Evolutionary conservation across 1,140 invertebrate genomes (phyloP).

Genomic region (Oncopodura yosiiana): DNA sequence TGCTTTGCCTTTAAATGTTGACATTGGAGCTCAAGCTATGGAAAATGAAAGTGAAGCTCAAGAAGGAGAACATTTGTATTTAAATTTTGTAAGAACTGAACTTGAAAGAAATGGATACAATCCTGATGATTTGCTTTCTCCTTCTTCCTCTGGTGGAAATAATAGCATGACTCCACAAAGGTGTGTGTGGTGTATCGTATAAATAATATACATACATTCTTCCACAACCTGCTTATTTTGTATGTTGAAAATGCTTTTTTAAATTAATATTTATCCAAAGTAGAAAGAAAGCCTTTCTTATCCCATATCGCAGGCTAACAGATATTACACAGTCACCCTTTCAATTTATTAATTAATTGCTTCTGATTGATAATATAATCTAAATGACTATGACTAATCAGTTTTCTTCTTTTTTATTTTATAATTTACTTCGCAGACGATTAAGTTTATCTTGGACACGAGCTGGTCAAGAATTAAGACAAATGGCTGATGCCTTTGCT

Average conservation of each 20-base stretch:
- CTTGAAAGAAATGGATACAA: slow-evolving; percentile 9
- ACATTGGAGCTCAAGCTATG: too few relatives aligned
- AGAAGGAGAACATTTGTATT: slow-evolving; percentile 27
- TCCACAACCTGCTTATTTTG: background rate
- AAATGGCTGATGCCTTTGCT: slow-evolving; percentile 33
- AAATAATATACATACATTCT: background rate
- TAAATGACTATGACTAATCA: background rate
- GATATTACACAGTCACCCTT: background rate
- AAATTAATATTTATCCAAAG: background rate
- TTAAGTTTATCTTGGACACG: slow-evolving; percentile 24
- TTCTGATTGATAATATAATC: background rate
- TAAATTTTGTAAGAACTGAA: slow-evolving; percentile 26
- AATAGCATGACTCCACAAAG: background rate
- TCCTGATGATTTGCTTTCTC: background rate
- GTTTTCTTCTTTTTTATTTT: background rate
- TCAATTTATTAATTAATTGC: background rate
- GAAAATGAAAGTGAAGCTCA: too few relatives aligned
- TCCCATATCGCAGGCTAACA: background rate
- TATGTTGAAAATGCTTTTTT: background rate
- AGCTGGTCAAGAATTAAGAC: slow-evolving; percentile 28
- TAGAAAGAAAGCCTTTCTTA: background rate
- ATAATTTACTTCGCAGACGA: background rate
- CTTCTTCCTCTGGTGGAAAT: background rate
- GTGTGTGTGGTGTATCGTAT: background rate
- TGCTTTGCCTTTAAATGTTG: too few relatives aligned